These are phyloP conservation scores for Chloroceryle inda DNA, from an alignment of 2,797 vertebrate species.

Conservation along the genomic window DNA sequence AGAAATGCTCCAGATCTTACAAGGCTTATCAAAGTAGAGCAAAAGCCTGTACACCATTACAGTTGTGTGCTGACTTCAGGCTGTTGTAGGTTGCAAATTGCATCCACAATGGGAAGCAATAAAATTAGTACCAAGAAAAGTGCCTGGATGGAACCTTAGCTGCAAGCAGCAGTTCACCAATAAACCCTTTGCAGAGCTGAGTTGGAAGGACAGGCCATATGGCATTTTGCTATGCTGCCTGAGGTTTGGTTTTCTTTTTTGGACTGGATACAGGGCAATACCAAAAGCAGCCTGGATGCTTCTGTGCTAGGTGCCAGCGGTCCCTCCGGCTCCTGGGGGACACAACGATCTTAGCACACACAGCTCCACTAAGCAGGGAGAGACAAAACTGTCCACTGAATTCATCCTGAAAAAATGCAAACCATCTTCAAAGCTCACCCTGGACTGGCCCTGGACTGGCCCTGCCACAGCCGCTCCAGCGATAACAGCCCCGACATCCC, in stretches of 20 bases:
- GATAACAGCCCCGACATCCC: slow-evolving; percentile 58
- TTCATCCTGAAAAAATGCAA: neutral
- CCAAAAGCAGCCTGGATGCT: neutral
- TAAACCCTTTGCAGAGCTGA: neutral
- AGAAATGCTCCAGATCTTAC: neutral
- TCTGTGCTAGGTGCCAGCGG: neutral
- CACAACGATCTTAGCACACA: neutral
- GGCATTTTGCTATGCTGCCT: neutral
- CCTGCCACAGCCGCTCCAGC: slow-evolving; percentile 11
- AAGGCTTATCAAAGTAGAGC: neutral
- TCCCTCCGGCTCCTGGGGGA: neutral
- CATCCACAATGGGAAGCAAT: neutral
- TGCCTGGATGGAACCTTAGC: neutral
- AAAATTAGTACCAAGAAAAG: neutral
- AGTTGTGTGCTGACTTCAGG: neutral
- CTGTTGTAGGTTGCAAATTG: neutral
- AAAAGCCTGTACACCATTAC: rapidly evolving
- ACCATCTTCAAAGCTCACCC: slow-evolving; percentile 47
- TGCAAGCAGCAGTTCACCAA: neutral
- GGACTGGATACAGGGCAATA: neutral
- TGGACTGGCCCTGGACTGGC: neutral
- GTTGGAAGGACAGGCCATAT: rapidly evolving
- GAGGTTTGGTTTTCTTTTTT: neutral
- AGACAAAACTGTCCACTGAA: neutral
- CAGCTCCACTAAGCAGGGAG: neutral